Conservation (phyloP, 2,888 invertebrate genomes). For the Hemistola chrysoprasaria region DNA sequence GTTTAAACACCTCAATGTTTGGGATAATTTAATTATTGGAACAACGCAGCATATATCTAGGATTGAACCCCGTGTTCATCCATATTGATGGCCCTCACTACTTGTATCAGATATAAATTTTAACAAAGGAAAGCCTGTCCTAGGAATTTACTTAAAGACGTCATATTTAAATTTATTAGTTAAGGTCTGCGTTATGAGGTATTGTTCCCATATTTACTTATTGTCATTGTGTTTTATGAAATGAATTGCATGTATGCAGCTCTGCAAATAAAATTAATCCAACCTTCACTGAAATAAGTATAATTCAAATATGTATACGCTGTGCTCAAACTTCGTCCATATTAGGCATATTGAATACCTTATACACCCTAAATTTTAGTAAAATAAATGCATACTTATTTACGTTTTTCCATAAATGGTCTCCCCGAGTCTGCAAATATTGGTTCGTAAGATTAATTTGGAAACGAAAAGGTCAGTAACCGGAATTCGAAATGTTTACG, state of each 20-base stretch:
- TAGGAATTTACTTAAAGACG: not conserved
- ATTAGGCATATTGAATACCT: not conserved
- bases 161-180: not conserved
- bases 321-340: conserved; percentile 8
- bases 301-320: too few species aligned
- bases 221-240: conserved; percentile 10
- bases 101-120: too few species aligned
- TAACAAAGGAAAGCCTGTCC: conserved; percentile 1
- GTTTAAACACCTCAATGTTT: too few species aligned
- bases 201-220: conserved; percentile 17
- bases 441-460: conserved; percentile 12
- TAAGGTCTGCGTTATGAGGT: not conserved
- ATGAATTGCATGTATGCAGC: conserved; percentile 17
- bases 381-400: not conserved
- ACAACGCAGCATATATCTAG: too few species aligned
- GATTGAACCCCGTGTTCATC: too few species aligned
- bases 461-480: conserved; percentile 15
- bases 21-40: too few species aligned
- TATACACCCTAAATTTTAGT: not conserved
- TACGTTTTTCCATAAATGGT: not conserved
- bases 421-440: conserved; percentile 10
- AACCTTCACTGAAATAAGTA: conserved; percentile 1
- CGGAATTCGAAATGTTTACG: not conserved
- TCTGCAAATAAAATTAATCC: conserved; percentile 19
- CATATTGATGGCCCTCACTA: too few species aligned